Conservation (phyloP, 2,797 vertebrate genomes). For the Schizothorax lantsangensis region DNA sequence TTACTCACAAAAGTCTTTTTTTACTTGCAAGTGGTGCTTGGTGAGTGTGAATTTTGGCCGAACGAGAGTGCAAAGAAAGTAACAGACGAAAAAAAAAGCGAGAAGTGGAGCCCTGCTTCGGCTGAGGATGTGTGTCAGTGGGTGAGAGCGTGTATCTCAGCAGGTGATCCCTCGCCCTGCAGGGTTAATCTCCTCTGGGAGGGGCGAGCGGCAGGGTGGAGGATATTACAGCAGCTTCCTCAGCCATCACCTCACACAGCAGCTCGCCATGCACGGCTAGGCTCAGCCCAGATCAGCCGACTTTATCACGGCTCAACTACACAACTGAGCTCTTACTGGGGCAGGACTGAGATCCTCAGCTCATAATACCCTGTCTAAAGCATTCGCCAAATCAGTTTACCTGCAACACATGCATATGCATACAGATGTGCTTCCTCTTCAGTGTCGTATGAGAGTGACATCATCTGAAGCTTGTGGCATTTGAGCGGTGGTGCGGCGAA, state of each 20-base stretch:
- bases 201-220: conserved; percentile 33
- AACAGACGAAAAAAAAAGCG: not conserved
- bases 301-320: conserved; percentile 46
- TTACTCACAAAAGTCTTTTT: not conserved
- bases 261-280: conserved; percentile 31
- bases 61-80: not conserved
- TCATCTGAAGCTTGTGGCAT: conserved; percentile 42
- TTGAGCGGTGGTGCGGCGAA: conserved; percentile 37
- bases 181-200: conserved; percentile 53
- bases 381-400: conserved; percentile 11
- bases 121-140: conserved; percentile 52
- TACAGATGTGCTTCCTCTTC: not conserved
- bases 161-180: conserved; percentile 48
- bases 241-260: conserved; percentile 22
- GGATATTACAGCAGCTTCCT: conserved; percentile 40
- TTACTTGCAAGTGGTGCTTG: conserved; percentile 4
- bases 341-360: conserved; percentile 25
- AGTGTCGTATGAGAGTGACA: not conserved
- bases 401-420: conserved; percentile 4
- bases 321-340: conserved; percentile 34
- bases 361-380: conserved; percentile 3
- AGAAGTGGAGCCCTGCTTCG: conserved; percentile 1
- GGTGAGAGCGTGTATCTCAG: conserved; percentile 45
- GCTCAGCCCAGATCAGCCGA: conserved; percentile 46
- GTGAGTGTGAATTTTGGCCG: not conserved